Conservation (phyloP, 2,113 vertebrate genomes). For the Delphinapterus leucas region DNA sequence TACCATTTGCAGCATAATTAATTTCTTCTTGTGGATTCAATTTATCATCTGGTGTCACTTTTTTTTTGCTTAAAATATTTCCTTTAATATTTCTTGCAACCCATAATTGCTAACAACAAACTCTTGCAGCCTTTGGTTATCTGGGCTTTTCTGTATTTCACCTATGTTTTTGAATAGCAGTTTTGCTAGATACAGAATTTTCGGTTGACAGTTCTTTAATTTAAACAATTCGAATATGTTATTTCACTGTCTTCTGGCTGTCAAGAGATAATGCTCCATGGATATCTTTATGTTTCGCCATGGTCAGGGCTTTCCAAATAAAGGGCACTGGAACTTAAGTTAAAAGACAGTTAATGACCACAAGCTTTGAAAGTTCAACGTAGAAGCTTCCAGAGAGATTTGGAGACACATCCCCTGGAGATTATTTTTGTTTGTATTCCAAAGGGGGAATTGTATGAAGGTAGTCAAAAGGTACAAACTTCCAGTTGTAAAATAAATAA, state of each 20-base stretch:
- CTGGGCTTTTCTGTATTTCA: not conserved
- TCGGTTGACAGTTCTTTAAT: not conserved
- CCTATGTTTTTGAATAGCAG: not conserved
- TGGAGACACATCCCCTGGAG: not conserved
- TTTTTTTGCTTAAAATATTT: not conserved
- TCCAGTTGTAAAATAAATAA: no score
- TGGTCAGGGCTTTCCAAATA: not conserved
- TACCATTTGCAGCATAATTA: not conserved
- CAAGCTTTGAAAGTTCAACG: not conserved
- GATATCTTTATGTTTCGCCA: not conserved
- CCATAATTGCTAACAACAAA: not conserved
- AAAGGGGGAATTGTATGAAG: not conserved
- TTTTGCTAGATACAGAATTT: not conserved
- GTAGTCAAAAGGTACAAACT: no score
- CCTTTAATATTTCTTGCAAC: not conserved
- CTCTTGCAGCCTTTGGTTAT: not conserved
- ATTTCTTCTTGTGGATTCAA: not conserved
- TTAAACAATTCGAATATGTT: not conserved
- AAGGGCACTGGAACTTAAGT: not conserved
- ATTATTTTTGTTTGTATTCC: not conserved
- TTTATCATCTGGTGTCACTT: not conserved
- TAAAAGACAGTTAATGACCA: not conserved
- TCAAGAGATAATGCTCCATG: not conserved
- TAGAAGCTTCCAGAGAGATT: not conserved
- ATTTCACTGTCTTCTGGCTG: not conserved